Evolutionary conservation across 2,888 invertebrate genomes (phyloP).

Genomic region (Bhutanitis thaidina): DNA sequence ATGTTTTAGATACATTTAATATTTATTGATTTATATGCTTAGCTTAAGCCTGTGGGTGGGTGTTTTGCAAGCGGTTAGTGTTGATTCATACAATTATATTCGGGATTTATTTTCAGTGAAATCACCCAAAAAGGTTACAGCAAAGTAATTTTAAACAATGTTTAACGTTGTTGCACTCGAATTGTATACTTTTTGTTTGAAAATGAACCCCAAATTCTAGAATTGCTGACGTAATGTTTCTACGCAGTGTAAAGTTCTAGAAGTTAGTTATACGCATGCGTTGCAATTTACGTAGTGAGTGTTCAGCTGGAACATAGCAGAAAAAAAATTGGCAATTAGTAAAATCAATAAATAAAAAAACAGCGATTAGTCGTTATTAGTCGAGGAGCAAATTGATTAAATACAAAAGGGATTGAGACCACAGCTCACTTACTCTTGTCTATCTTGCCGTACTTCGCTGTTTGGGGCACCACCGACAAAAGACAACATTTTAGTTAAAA

Average conservation of each 20-base stretch:
- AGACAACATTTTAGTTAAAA: constrained; percentile 72
- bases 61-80: constrained; percentile 74
- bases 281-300: constrained; percentile 47
- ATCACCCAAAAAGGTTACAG: no score
- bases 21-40: constrained; percentile 41
- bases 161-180: no score
- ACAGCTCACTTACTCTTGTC: constrained; percentile 78
- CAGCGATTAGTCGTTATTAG: constrained; percentile 73
- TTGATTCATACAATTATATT: constrained; percentile 40
- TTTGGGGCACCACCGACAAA: constrained; percentile 80
- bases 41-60: constrained; percentile 59
- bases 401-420: constrained; percentile 73
- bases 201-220: constrained; percentile 6
- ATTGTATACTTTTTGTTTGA: background rate
- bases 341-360: constrained; percentile 47
- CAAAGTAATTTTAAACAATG: no score
- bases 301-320: constrained; percentile 57
- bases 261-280: constrained; percentile 57
- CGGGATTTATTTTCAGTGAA: constrained; percentile 46
- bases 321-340: constrained; percentile 58
- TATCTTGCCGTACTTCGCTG: constrained; percentile 76
- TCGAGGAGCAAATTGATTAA: constrained; percentile 66
- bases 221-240: constrained; percentile 17
- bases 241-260: constrained; percentile 21
- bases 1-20: constrained; percentile 27